A percentile compares a stretch with the other conserved stretches of the same genome.
phyloP scores from a whole-genome alignment of 2,113 vertebrate genomes.

The human region GRCh38 chr11:29269001-29269500 shows the following conservation, averaged over 20 bases:
- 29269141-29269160: constrained; percentile 57
- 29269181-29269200: constrained; percentile 25
- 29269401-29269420: neutral
- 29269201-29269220: constrained; percentile 61
- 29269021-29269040: neutral
- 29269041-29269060: neutral
- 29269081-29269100: neutral
- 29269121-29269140: neutral
- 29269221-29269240: constrained; percentile 35
- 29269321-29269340: neutral
- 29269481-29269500: no score
- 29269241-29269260: neutral
- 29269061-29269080: neutral
- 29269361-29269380: neutral
- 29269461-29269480: no score
- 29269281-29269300: neutral
- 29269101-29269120: neutral
- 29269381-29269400: neutral
- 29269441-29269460: no score
- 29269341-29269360: neutral
- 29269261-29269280: neutral
- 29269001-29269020: neutral
- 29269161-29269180: constrained; percentile 56
- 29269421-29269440: neutral
- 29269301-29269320: neutral